Evolutionary conservation across 2,113 vertebrate genomes (phyloP).

Genomic region (Caracal caracal): DNA sequence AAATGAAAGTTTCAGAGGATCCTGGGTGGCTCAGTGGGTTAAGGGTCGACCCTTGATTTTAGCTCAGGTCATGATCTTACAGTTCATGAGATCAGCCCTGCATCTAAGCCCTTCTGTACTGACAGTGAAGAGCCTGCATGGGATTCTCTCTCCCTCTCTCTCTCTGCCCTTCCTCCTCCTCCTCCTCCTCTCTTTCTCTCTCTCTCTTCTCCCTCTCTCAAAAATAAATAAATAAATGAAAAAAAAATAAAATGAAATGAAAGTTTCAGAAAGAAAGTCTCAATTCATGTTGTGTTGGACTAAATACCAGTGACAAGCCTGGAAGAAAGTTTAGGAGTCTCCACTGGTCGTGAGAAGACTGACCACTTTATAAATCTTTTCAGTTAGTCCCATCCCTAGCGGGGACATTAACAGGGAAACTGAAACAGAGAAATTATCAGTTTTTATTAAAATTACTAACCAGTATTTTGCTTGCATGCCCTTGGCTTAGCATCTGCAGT

Average conservation of each 20-base stretch:
- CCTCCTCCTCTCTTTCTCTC: no score
- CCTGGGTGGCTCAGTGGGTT: no score
- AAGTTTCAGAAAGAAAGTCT: constrained; percentile 40
- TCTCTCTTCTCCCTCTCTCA: no score
- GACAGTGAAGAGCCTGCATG: no score
- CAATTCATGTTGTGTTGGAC: not conserved
- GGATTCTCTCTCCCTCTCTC: no score
- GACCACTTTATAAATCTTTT: not conserved
- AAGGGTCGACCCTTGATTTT: no score
- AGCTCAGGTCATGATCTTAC: no score
- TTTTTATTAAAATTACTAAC: constrained; percentile 10
- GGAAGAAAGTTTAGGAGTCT: not conserved
- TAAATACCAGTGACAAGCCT: not conserved
- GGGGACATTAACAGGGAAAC: not conserved
- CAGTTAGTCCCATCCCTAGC: not conserved
- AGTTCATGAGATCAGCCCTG: no score
- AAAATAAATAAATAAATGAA: no score
- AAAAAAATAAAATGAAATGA: not conserved
- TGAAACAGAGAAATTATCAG: not conserved
- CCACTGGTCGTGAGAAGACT: not conserved
- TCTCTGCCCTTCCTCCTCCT: no score
- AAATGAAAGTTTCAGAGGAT: not conserved
- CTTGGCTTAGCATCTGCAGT: not conserved
- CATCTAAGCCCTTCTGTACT: no score
- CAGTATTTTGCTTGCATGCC: not conserved